phyloP scores from a whole-genome alignment of 2,113 vertebrate species.

The Campylomormyrus numenius region DNA sequence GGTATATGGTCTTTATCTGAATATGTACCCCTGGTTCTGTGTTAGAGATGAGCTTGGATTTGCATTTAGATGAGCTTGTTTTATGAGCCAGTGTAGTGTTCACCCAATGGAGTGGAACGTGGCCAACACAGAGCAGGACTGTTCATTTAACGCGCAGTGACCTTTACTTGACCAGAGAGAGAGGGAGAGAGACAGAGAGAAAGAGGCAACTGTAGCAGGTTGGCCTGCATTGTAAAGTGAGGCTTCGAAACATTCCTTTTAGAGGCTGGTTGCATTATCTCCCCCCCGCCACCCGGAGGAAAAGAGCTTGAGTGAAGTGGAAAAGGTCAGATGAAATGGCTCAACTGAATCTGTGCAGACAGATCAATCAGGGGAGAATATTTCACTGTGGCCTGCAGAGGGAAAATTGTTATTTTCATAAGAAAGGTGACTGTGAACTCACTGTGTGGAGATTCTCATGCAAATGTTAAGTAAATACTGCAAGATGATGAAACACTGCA shows the following conservation, averaged over 20 bases:
- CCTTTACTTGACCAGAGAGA: not conserved
- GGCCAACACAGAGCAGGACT: constrained; percentile 34
- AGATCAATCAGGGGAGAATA: constrained; percentile 20
- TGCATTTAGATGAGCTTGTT: constrained; percentile 44
- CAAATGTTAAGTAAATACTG: not conserved
- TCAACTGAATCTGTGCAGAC: constrained; percentile 24
- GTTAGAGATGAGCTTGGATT: constrained; percentile 34
- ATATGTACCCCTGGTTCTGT: not conserved
- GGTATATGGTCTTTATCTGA: not conserved
- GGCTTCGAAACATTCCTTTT: not conserved
- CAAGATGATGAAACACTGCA: not conserved
- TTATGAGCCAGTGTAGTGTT: constrained; percentile 43
- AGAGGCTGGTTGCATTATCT: not conserved
- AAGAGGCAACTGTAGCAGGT: not conserved
- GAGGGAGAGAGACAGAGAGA: not conserved
- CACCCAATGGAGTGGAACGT: constrained; percentile 34
- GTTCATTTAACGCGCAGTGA: constrained; percentile 43
- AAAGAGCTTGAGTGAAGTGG: constrained; percentile 10
- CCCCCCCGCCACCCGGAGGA: not conserved
- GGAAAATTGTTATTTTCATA: not conserved
- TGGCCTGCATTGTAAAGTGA: not conserved
- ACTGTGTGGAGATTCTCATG: not conserved
- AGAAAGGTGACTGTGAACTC: not conserved
- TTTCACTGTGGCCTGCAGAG: constrained; percentile 26
- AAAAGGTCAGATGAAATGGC: constrained; percentile 8